Percentiles rank a stretch among this genome's conserved stretches.
Conservation (phyloP, 2,113 vertebrate species). For the Rhabdomys dilectus region DNA sequence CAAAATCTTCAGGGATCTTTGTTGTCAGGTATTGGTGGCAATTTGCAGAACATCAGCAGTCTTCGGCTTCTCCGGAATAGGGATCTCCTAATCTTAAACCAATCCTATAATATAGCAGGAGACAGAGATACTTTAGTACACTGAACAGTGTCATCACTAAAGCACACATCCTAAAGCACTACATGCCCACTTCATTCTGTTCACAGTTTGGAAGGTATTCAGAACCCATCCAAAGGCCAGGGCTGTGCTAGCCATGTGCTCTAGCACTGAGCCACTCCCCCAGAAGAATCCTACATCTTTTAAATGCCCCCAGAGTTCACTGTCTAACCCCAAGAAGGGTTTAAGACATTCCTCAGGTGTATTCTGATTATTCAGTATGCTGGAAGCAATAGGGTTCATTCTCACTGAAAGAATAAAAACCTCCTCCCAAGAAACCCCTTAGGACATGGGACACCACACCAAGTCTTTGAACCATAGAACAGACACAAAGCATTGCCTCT, state of each 20-base stretch:
- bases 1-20: neutral
- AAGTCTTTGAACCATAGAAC: too few species aligned
- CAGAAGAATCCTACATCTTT: neutral
- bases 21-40: rapidly evolving
- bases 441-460: too few species aligned
- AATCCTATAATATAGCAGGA: neutral
- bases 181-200: rapidly evolving
- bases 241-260: neutral
- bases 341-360: neutral
- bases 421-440: neutral
- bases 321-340: neutral
- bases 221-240: neutral
- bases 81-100: neutral
- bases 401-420: neutral
- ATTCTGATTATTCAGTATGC: neutral
- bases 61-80: neutral
- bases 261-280: too few species aligned
- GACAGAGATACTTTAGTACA: neutral
- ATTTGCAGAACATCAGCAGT: rapidly evolving
- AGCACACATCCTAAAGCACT: rapidly evolving
- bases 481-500: neutral
- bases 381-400: neutral
- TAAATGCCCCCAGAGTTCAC: neutral
- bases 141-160: too few species aligned
- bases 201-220: neutral